These are phyloP conservation scores for Agonopterix alstromeriana DNA, from an alignment of 2,888 invertebrate genomes.

Conservation along the genomic window DNA sequence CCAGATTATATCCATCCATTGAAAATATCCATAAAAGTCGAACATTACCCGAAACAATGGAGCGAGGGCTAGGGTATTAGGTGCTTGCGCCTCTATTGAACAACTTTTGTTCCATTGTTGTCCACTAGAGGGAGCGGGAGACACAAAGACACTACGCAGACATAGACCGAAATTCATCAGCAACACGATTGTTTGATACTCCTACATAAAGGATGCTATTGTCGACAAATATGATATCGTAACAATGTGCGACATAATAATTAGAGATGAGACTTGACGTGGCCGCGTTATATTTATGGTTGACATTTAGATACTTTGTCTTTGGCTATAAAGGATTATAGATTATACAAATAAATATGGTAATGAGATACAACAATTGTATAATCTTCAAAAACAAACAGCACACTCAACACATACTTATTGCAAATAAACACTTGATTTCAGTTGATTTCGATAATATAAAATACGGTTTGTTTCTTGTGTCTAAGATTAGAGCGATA, in stretches of 20 bases:
- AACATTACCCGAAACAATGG: constrained; percentile 75
- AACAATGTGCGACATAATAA: constrained; percentile 69
- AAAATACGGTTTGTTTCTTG: no score
- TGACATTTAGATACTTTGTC: neutral
- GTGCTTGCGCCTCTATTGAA: constrained; percentile 72
- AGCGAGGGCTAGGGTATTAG: constrained; percentile 71
- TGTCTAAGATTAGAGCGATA: no score
- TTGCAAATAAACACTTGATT: no score
- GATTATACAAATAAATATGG: no score
- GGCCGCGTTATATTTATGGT: neutral
- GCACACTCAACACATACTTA: no score
- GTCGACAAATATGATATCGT: constrained; percentile 74
- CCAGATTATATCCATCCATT: constrained; percentile 73
- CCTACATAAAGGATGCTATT: constrained; percentile 73
- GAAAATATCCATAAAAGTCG: constrained; percentile 77
- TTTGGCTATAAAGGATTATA: no score
- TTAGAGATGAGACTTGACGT: constrained; percentile 44
- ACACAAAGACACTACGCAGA: constrained; percentile 71
- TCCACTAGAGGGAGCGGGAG: constrained; percentile 66
- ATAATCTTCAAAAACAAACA: no score
- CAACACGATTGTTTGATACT: constrained; percentile 68
- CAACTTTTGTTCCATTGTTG: constrained; percentile 76
- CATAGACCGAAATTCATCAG: constrained; percentile 77
- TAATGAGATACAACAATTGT: no score
- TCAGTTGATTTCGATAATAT: no score